A percentile compares a stretch with the other conserved stretches of the same genome.
Evolutionary conservation across 1,140 invertebrate species (phyloP).

Genomic region (Lordiphosa stackelbergi): DNA sequence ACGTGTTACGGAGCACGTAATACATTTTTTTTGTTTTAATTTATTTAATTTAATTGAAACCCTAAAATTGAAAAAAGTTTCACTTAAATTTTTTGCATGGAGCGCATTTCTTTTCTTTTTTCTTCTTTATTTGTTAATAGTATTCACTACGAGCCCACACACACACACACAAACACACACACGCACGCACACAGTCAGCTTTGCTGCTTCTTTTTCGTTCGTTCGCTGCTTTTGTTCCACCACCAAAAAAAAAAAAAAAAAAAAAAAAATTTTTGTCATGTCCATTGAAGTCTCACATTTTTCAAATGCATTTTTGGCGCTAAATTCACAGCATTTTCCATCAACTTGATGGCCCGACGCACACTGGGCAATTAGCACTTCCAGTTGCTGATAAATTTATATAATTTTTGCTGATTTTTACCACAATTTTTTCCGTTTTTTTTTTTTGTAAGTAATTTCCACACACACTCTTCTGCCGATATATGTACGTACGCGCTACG

Average conservation of each 20-base stretch:
- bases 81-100: neutral
- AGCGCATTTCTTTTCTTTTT: conserved; percentile 3
- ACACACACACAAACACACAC: conserved; percentile 14
- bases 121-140: conserved; percentile 42
- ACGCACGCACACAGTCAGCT: conserved; percentile 29
- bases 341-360: conserved; percentile 23
- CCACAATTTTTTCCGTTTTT: conserved; percentile 58
- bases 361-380: conserved; percentile 41
- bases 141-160: conserved; percentile 41
- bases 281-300: conserved; percentile 73
- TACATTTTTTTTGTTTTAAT: neutral
- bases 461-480: conserved; percentile 47
- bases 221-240: conserved; percentile 55
- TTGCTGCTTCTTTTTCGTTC: conserved; percentile 52
- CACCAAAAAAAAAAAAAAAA: conserved; percentile 60
- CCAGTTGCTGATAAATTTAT: conserved; percentile 48
- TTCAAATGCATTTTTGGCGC: conserved; percentile 63
- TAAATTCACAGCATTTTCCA: conserved; percentile 37
- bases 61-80: neutral
- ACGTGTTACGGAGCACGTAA: conserved; percentile 7
- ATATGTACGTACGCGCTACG: conserved; percentile 64
- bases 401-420: conserved; percentile 67
- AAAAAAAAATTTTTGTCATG: conserved; percentile 66
- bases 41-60: neutral
- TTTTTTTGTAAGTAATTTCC: conserved; percentile 58